Evolutionary conservation across 2,113 vertebrate genomes (phyloP), one percentile per base, ranked within the genome.

Genomic region (Catharus fuscescens): DNA sequence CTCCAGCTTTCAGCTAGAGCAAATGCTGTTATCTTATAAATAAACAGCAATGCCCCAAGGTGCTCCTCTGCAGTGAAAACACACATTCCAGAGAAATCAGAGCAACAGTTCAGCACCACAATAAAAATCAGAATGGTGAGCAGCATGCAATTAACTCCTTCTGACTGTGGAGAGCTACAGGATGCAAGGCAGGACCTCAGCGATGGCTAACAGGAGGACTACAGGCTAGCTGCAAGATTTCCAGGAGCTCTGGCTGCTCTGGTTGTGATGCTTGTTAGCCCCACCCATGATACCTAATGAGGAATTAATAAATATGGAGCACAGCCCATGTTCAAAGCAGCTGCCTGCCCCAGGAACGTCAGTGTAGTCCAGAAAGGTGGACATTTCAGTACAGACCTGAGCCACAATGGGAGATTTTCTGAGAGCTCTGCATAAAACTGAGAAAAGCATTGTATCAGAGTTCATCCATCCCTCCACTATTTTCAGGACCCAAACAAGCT

Each of bases 41-140:
- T 89, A 96, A 95, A 85, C 52, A 96, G 91, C 90, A 88, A 42
- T 95, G 88, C 92, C 96, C 93, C 2, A 32, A 95, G 90, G 93
- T 91, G 50, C 45, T 81, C 66, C 93, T 95, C 72, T 71, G 73
- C 90, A 93, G 95, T 10, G 80, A 89, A 86, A 94, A 83, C 48
- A 93, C 56, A 34, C 47, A 88, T 93, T 93, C 83, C n/a, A 47
- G 89, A 85, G 80, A 86, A 97, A 90, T 57, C 88, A 78, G 59
- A 85, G 90, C 66, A 96, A 95, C 48, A 87, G 69, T 83, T 96
- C 80, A 89, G 77, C 80, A 94, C 80, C 23, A 66, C 0, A 59
- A 65, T 32, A 38, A 86, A 72, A 95, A 87, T 72, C 60, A 90
- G 90, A 92, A 61, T 0, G 23, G 62, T 2, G 4, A 96, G 83